Evolutionary conservation across 2,797 vertebrate species (phyloP).

Genomic region (Syndactyla subalaris): DNA sequence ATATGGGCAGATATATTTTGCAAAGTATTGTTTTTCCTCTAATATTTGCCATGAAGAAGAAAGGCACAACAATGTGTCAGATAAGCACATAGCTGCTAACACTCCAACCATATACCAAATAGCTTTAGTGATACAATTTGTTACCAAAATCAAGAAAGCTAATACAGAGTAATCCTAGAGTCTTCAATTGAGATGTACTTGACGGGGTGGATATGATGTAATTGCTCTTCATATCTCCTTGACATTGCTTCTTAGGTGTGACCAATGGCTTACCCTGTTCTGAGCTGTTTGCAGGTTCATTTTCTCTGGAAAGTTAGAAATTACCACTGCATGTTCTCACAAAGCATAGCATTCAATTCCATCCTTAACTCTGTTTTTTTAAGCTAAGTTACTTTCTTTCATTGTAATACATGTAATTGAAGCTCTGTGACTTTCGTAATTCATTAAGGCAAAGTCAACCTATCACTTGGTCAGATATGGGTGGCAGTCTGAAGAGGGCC

Average conservation of each 20-base stretch:
- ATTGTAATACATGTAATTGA: background rate
- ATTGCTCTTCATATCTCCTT: background rate
- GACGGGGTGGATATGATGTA: background rate
- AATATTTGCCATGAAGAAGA: background rate
- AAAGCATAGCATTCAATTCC: background rate
- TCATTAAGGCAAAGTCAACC: background rate
- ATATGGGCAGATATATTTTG: background rate
- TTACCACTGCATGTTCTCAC: background rate
- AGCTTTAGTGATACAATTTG: background rate
- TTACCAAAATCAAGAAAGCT: background rate
- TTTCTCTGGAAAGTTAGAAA: background rate
- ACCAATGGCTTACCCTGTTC: background rate
- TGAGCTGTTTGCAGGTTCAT: background rate
- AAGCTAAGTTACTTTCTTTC: background rate
- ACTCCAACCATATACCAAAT: background rate
- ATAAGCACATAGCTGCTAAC: background rate
- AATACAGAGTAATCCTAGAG: background rate
- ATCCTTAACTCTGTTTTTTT: background rate
- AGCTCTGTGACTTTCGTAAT: background rate
- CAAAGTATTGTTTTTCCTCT: background rate
- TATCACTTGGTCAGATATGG: background rate
- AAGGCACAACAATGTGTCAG: background rate
- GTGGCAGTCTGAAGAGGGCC: background rate
- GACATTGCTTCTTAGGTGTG: background rate
- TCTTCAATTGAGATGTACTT: background rate